These are phyloP conservation scores for Drosophila paucipuncta DNA, from an alignment of 2,888 invertebrate genomes.

Conservation along the genomic window DNA sequence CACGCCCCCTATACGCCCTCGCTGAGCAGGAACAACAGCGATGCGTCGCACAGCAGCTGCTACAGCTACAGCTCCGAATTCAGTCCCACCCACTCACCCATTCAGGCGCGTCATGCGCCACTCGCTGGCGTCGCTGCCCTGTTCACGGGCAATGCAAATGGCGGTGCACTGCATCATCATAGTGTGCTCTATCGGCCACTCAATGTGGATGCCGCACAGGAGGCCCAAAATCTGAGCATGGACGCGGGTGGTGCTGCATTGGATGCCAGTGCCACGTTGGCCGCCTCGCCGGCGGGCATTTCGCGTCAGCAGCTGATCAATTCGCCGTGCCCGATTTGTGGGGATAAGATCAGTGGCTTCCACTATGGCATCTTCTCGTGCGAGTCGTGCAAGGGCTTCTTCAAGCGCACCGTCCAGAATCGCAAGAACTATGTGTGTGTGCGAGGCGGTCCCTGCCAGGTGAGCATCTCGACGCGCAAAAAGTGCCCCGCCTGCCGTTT, in stretches of 20 bases:
- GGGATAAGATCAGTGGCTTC: constrained; percentile 98
- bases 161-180: constrained; percentile 86
- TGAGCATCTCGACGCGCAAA: constrained; percentile 96
- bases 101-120: constrained; percentile 88
- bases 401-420: constrained; percentile 99
- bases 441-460: constrained; percentile 95
- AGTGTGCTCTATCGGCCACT: constrained; percentile 86
- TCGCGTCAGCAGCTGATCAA: constrained; percentile 95
- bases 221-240: constrained; percentile 81
- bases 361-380: constrained; percentile 99
- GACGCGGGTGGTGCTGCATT: constrained; percentile 48
- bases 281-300: constrained; percentile 89
- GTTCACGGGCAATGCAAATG: constrained; percentile 55
- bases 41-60: constrained; percentile 95
- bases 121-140: constrained; percentile 53
- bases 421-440: constrained; percentile 98
- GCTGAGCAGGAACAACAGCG: constrained; percentile 94
- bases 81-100: constrained; percentile 95
- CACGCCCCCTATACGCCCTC: constrained; percentile 93
- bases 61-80: constrained; percentile 94
- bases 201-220: constrained; percentile 65
- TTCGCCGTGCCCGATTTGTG: constrained; percentile 97
- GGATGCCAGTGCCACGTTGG: constrained; percentile 60
- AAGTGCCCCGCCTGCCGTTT: constrained; percentile 99
- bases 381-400: constrained; percentile 99